Conservation (phyloP, 2,797 vertebrate species). For the Australoheros facetus region DNA sequence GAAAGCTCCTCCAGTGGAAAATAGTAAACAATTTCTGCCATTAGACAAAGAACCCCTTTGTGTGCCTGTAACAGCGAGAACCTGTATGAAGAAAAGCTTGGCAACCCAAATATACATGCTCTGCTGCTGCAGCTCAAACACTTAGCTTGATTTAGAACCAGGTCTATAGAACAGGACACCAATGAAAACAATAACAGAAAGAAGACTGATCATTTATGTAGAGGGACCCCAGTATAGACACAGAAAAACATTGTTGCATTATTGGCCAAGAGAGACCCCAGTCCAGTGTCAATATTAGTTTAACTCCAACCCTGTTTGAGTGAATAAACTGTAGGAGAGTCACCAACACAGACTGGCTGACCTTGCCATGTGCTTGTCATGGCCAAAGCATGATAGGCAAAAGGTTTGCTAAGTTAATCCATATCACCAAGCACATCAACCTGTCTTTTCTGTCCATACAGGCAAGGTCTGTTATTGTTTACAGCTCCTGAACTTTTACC, state of each 20-base stretch:
- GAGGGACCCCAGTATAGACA: slow-evolving; percentile 17
- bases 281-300: slow-evolving; percentile 74
- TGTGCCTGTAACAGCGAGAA: slow-evolving; percentile 60
- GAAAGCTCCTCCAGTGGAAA: slow-evolving; percentile 60
- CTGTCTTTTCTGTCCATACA: slow-evolving; percentile 23
- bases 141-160: slow-evolving; percentile 58
- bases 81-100: slow-evolving; percentile 66
- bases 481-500: slow-evolving; percentile 64
- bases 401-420: slow-evolving; percentile 40
- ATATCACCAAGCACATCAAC: slow-evolving; percentile 6
- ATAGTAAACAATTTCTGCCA: slow-evolving; percentile 62
- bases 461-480: slow-evolving; percentile 59
- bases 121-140: slow-evolving; percentile 37
- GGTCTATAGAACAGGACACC: slow-evolving; percentile 46
- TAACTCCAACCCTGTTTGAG: slow-evolving; percentile 53
- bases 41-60: slow-evolving; percentile 75
- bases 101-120: slow-evolving; percentile 62
- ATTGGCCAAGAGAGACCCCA: slow-evolving; percentile 40
- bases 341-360: slow-evolving; percentile 50
- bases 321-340: slow-evolving; percentile 55
- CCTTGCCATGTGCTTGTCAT: slow-evolving; percentile 46
- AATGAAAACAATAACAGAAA: slow-evolving; percentile 65
- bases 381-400: slow-evolving; percentile 29
- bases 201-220: slow-evolving; percentile 33
- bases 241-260: slow-evolving; percentile 46